Percentiles rank a stretch among this genome's conserved stretches.
Evolutionary conservation across 35 echinoderm and acorn worm genomes (phyloP).

Genomic region (Acanthaster planci): DNA sequence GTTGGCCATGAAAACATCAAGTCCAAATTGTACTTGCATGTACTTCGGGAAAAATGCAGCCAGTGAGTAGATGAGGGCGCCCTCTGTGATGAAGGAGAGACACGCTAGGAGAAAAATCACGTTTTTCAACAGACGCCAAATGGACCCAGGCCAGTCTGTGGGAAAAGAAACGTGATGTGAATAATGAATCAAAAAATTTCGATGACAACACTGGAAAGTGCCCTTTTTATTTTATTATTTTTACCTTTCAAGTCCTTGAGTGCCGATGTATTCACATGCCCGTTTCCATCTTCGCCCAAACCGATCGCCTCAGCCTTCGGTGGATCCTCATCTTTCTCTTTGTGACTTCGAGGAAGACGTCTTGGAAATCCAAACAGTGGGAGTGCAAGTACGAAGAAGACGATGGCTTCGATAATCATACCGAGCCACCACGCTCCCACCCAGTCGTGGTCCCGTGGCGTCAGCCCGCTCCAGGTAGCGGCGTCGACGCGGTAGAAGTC

Average conservation of each 20-base stretch:
- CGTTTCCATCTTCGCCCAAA: not conserved
- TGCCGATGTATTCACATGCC: not conserved
- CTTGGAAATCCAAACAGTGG: conserved; percentile 37
- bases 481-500: conserved; percentile 41
- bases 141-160: not conserved
- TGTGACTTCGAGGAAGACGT: not conserved
- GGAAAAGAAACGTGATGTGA: no score
- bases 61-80: conserved; percentile 5
- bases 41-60: conserved; percentile 15
- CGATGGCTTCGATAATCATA: not conserved
- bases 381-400: conserved; percentile 20
- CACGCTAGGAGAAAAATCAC: not conserved
- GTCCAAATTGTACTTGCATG: conserved; percentile 9
- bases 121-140: conserved; percentile 2
- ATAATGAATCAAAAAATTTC: no score
- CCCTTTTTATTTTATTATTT: no score
- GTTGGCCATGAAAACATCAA: not conserved
- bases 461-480: not conserved
- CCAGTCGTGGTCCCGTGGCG: conserved; percentile 27
- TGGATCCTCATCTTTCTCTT: not conserved
- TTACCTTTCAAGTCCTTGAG: conserved; percentile 8
- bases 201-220: no score
- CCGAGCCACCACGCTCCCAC: conserved; percentile 56
- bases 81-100: conserved; percentile 21
- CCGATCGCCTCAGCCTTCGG: not conserved